Evolutionary conservation across 1,140 invertebrate species (phyloP), one percentile per base, ranked within the genome.

Genomic region (Odontomachus brunneus): DNA sequence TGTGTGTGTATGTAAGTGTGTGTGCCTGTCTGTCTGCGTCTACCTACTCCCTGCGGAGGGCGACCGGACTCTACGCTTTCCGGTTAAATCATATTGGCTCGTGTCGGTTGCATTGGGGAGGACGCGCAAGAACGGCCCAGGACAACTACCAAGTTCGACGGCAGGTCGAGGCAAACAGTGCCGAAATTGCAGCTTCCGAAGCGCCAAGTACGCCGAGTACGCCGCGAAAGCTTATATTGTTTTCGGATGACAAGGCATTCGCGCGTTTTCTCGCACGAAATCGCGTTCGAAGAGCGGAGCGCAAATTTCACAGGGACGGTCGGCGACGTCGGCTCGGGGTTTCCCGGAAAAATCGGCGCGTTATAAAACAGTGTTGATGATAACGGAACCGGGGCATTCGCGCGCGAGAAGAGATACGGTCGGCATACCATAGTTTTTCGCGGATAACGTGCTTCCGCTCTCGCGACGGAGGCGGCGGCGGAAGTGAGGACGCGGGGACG

Each of bases 361-460:
- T 62, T 74, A 48, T 3, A 19, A 60, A 4, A 62, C 14, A 2
- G 19, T 3, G 4, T 51, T 51, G 65, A 65, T 33, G 49, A 33
- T 2, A 19, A 44, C 0, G 38, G 38, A 11, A 4, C 38, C 7
- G 26, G 3, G 1, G 2, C 7, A 24, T 22, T 51, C 26, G n/a
- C 26, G n/a, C 48, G n/a, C 12, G 22, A 44, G 22, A 48, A 44
- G 22, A 66, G 26, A 44, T 53, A 76, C 15, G 49, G 14, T 9
- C 38, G 38, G 44, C 7, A 1, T 53, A 51, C n/a, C n/a, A n/a
- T 57, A 44, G 44, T 76, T 69, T 38, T 24, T 67, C 74, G 49
- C 49, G 38, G 62, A 66, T 76, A 67, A 67, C 62, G 62, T 19
- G 12, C 22, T 65, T 76, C 15, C 73, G 60, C 66, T 78, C 75